Base-by-base conservation (phyloP, 2,888 invertebrate genomes). In the Bellardia bayeri region DNA sequence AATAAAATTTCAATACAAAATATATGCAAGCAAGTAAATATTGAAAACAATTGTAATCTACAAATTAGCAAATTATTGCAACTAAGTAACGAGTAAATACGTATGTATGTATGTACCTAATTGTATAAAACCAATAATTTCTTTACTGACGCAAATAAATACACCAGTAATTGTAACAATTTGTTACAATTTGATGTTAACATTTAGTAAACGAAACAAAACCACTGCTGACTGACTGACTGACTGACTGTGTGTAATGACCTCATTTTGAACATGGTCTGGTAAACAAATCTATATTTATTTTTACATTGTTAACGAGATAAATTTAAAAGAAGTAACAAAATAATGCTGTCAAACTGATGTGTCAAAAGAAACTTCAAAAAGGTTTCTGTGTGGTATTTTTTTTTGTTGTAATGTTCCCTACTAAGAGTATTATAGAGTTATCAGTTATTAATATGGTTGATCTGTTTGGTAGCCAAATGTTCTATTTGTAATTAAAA, bases 61-160 rank as follows among this genome's bases (percentile, higher is more conserved):
- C 23, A 85, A 75, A 74, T 80, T 79, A 51, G 74, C 56, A 23
- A 81, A 83, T 68, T 74, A 54, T 45, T 82, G 42, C 63, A 71
- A 64, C 2, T 64, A n/a, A 71, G 71, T 30, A 69, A 58, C 11
- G 56, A 74, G 13, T 45, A 45, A 45, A 45, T 45, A n/a, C n/a
- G n/a, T n/a, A n/a, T n/a, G n/a, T n/a, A n/a, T n/a, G n/a, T 23
- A 23, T 23, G 23, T 23, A 23, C 42, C 42, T 0, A 13, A 3
- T 13, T 11, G 13, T 37, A 6, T 37, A 45, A 72, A 63, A 74
- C 56, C n/a, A 49, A 42, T 9, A 75, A 69, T 82, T 82, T 78
- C 23, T 78, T 72, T 42, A 56, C 56, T 84, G 74, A 69, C 33
- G 78, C 56, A 87, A 87, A 87, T 71, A 76, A 69, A 80, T 56